These are phyloP conservation scores for Hemistola chrysoprasaria DNA, from an alignment of 2,888 invertebrate genomes.

Conservation along the genomic window DNA sequence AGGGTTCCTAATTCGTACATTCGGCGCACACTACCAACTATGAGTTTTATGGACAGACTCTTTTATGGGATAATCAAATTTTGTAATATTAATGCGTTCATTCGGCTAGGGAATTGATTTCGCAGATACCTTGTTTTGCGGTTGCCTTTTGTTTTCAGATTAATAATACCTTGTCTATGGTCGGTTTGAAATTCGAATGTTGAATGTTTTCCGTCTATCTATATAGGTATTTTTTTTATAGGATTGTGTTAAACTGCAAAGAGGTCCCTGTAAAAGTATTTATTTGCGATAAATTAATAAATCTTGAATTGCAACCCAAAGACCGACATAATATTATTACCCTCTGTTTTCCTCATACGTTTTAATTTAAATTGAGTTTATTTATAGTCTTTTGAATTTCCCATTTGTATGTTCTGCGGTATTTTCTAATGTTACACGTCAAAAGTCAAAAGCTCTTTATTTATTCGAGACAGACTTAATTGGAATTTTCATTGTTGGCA, in stretches of 20 bases:
- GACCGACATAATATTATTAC: no score
- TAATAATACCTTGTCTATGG: slow-evolving; percentile 17
- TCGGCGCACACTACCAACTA: slow-evolving; percentile 76
- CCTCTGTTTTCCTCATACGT: no score
- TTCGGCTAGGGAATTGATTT: slow-evolving; percentile 69
- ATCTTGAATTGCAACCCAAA: no score
- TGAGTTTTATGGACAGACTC: slow-evolving; percentile 78
- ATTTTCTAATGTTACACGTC: slow-evolving; percentile 19
- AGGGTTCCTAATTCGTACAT: slow-evolving; percentile 81
- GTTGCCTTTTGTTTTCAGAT: slow-evolving; percentile 29
- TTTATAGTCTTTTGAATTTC: slow-evolving; percentile 49
- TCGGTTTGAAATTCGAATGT: neutral
- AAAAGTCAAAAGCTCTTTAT: slow-evolving; percentile 30
- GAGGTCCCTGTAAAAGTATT: no score
- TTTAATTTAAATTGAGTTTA: slow-evolving; percentile 53
- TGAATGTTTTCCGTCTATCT: no score
- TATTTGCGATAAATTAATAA: no score
- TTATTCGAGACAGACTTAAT: slow-evolving; percentile 29
- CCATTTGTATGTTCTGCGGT: slow-evolving; percentile 60
- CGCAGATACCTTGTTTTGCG: slow-evolving; percentile 27
- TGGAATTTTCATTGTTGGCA: slow-evolving; percentile 27
- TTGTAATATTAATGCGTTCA: slow-evolving; percentile 78
- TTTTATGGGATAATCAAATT: slow-evolving; percentile 82
- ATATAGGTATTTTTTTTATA: no score
- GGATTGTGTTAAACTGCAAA: no score